A percentile compares a stretch with the other conserved stretches of the same genome.
These are phyloP conservation scores for Elgonia sp. DNA, from an alignment of 2,888 invertebrate genomes.

Conservation along the genomic window DNA sequence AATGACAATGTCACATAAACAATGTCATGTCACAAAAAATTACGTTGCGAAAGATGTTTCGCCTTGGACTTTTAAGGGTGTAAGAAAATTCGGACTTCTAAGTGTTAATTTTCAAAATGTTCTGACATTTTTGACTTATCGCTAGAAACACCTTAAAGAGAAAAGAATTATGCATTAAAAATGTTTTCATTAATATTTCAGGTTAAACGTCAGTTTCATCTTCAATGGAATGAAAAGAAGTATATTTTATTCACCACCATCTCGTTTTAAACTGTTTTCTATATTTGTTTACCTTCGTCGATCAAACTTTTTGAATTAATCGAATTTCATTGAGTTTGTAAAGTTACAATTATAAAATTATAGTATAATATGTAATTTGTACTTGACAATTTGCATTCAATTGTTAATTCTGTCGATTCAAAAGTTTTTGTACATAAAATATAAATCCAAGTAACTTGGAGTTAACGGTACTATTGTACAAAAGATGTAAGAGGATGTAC, in stretches of 20 bases:
- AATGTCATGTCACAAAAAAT: too few relatives aligned
- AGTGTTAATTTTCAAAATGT: too few relatives aligned
- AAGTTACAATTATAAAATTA: conserved; percentile 21
- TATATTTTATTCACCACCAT: not conserved
- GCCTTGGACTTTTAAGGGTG: too few relatives aligned
- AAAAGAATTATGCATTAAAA: too few relatives aligned
- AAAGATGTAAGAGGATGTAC: conserved; percentile 55
- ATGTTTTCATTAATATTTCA: too few relatives aligned
- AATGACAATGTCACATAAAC: too few relatives aligned
- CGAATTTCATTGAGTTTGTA: conserved; percentile 12
- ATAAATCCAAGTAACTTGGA: conserved; percentile 50
- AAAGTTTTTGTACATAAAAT: conserved; percentile 38
- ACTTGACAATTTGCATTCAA: conserved; percentile 16
- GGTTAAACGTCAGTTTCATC: too few relatives aligned
- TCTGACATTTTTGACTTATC: too few relatives aligned
- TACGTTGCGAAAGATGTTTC: too few relatives aligned
- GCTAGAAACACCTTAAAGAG: too few relatives aligned
- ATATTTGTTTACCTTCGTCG: not conserved
- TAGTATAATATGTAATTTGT: conserved; percentile 20
- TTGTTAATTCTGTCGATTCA: conserved; percentile 26
- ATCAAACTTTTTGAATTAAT: conserved; percentile 20
- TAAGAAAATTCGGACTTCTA: too few relatives aligned
- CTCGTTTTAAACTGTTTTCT: not conserved
- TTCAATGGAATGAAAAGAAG: not conserved
- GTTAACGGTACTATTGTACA: conserved; percentile 37